These are phyloP conservation scores for Trematomus loennbergii DNA, from an alignment of 2,113 vertebrate species.

Conservation along the genomic window DNA sequence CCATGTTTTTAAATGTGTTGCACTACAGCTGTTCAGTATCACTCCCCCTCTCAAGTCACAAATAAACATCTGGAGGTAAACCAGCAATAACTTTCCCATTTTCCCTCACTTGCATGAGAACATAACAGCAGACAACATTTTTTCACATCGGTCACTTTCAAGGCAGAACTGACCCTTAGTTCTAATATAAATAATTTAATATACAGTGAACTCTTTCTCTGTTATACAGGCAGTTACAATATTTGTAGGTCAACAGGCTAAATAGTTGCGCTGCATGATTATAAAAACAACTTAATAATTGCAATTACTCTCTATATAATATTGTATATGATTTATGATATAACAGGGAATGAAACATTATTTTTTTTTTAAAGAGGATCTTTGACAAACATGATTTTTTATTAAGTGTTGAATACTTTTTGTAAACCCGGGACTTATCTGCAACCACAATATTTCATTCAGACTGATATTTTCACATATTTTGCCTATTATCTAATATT, in stretches of 20 bases:
- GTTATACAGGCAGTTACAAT: background rate
- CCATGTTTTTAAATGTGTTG: background rate
- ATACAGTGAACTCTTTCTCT: background rate
- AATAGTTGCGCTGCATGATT: background rate
- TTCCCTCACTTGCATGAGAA: background rate
- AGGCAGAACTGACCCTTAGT: background rate
- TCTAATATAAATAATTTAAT: background rate
- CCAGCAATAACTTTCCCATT: background rate
- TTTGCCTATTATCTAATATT: too few relatives aligned
- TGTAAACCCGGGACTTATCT: too few relatives aligned
- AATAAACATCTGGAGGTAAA: background rate
- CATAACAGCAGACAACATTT: background rate
- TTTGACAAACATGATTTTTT: too few relatives aligned
- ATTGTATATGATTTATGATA: too few relatives aligned
- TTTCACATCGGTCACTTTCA: background rate
- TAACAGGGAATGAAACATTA: too few relatives aligned
- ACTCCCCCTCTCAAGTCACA: background rate
- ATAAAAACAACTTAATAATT: too few relatives aligned
- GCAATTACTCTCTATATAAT: too few relatives aligned
- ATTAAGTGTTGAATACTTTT: too few relatives aligned
- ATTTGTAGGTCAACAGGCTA: background rate
- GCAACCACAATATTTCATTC: too few relatives aligned
- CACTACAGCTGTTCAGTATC: conserved; percentile 7
- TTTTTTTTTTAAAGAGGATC: too few relatives aligned
- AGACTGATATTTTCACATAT: too few relatives aligned